phyloP scores from a whole-genome alignment of 2,113 vertebrate genomes.

The Salminus brasiliensis region DNA sequence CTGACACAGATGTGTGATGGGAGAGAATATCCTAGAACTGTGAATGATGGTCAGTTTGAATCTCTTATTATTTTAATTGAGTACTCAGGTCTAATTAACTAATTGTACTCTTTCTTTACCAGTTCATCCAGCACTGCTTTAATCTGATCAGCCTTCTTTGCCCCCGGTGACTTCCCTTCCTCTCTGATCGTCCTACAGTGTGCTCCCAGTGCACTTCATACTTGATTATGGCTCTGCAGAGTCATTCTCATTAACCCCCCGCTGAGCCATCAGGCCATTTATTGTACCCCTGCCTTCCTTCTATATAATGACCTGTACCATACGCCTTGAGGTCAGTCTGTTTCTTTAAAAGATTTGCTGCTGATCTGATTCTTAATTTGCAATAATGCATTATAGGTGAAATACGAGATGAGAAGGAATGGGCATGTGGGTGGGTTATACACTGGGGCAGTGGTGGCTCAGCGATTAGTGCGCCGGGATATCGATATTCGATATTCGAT shows the following conservation, averaged over 20 bases:
- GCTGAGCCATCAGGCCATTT: not conserved
- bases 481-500: no score
- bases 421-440: not conserved
- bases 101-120: not conserved
- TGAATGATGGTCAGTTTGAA: not conserved
- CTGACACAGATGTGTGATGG: no score
- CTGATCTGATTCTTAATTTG: constrained; percentile 25
- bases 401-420: not conserved
- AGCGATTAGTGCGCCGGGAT: no score
- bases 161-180: not conserved
- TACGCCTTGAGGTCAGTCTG: not conserved
- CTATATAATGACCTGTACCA: constrained; percentile 2
- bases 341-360: not conserved
- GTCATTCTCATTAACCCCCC: constrained; percentile 10
- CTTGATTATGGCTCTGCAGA: not conserved
- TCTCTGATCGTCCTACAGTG: not conserved
- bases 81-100: no score
- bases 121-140: not conserved
- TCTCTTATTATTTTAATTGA: not conserved
- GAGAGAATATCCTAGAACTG: no score
- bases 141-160: not conserved
- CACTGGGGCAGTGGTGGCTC: no score
- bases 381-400: not conserved
- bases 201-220: not conserved
- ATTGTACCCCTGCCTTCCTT: not conserved